A percentile compares a stretch with the other conserved stretches of the same genome.
Conservation (phyloP, 2,888 invertebrate species). For the Eurytoma californica region DNA sequence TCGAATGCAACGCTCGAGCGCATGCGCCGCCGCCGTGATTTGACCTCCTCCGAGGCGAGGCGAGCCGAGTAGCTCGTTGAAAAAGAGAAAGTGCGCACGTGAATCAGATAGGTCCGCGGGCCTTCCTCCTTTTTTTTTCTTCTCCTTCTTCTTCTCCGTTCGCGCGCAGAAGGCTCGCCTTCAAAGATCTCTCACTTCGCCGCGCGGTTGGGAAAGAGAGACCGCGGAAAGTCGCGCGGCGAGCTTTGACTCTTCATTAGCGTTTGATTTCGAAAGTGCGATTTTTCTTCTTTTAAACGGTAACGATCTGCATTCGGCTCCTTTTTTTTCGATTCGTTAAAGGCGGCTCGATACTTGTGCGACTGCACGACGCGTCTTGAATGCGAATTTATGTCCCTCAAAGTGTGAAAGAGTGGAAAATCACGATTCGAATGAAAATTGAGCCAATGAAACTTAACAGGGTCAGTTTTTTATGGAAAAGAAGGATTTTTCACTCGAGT, state of each 20-base stretch:
- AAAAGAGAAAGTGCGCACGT: conserved; percentile 56
- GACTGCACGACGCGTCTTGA: too few species aligned
- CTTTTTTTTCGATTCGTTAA: too few species aligned
- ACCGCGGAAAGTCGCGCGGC: conserved; percentile 1
- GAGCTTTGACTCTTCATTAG: conserved; percentile 9
- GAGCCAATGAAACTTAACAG: too few species aligned
- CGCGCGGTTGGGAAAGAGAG: neutral
- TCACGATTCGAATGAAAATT: too few species aligned
- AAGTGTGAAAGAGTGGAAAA: too few species aligned
- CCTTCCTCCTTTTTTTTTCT: neutral
- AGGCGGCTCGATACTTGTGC: too few species aligned
- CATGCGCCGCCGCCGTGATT: conserved; percentile 19
- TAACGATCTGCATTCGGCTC: too few species aligned
- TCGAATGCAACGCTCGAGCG: conserved; percentile 35
- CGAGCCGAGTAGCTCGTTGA: conserved; percentile 26
- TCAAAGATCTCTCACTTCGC: conserved; percentile 49
- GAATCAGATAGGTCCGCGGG: conserved; percentile 46
- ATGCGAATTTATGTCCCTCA: too few species aligned
- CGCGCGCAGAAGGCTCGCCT: conserved; percentile 20
- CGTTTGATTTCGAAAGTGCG: conserved; percentile 15
- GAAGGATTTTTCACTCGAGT: too few species aligned
- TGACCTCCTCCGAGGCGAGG: conserved; percentile 47
- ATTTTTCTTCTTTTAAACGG: too few species aligned
- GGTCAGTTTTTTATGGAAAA: too few species aligned
- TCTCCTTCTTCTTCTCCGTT: neutral